phyloP scores from a whole-genome alignment of 2,113 vertebrate species.

The Puntigrus tetrazona region DNA sequence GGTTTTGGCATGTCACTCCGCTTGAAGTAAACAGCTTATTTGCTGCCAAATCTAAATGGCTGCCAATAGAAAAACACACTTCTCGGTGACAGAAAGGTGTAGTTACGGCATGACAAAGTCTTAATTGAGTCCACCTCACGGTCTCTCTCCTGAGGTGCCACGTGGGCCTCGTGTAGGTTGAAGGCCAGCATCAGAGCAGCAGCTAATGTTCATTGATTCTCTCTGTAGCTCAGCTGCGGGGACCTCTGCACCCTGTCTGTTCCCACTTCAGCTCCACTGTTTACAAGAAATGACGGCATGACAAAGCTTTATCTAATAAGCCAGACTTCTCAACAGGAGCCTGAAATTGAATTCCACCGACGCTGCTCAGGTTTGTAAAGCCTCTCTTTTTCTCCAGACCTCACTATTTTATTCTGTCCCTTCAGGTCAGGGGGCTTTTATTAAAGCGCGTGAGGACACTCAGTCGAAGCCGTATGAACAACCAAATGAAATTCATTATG shows the following conservation, averaged over 20 bases:
- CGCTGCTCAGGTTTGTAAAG: slow-evolving; percentile 44
- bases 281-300: slow-evolving; percentile 61
- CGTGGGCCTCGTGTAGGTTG: slow-evolving; percentile 31
- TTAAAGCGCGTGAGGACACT: neutral
- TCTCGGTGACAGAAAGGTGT: neutral
- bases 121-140: slow-evolving; percentile 30
- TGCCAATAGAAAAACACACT: neutral
- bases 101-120: neutral
- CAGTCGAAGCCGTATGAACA: neutral
- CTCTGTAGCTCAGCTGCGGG: slow-evolving; percentile 40
- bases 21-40: neutral
- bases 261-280: slow-evolving; percentile 56
- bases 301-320: slow-evolving; percentile 59
- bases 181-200: slow-evolving; percentile 43
- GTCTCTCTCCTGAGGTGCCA: slow-evolving; percentile 38
- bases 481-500: neutral
- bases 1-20: neutral
- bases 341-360: slow-evolving; percentile 54
- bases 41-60: neutral
- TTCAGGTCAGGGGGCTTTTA: neutral
- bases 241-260: slow-evolving; percentile 52
- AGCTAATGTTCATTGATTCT: slow-evolving; percentile 58
- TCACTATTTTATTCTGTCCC: slow-evolving; percentile 37
- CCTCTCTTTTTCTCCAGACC: neutral
- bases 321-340: slow-evolving; percentile 51